Percentiles rank a stretch among this genome's conserved stretches.
Evolutionary conservation across 1,140 invertebrate genomes (phyloP).

Genomic region (Diorhabda elongata): DNA sequence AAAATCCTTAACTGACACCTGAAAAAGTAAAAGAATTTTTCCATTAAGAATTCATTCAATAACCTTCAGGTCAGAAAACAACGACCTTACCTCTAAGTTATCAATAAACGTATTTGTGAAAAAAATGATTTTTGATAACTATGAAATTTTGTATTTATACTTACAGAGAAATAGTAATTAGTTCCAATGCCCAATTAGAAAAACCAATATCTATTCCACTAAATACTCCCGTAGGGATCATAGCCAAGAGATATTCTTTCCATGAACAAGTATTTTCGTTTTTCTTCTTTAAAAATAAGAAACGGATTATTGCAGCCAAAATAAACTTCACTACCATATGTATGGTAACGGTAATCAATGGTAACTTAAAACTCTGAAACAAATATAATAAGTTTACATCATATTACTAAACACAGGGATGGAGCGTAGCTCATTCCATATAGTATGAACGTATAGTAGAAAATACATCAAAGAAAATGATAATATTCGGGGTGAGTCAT

Average conservation of each 20-base stretch:
- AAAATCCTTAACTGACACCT: too few relatives aligned
- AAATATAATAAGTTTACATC: conserved; percentile 29
- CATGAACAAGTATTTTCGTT: conserved; percentile 63
- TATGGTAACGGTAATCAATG: conserved; percentile 76
- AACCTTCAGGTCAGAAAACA: too few relatives aligned
- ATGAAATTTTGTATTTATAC: conserved; percentile 28
- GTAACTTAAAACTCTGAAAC: conserved; percentile 73
- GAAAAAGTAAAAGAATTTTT: too few relatives aligned
- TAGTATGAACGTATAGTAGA: too few relatives aligned
- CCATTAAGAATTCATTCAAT: too few relatives aligned
- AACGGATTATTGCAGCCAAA: conserved; percentile 64
- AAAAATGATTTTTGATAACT: neutral
- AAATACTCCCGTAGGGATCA: conserved; percentile 78
- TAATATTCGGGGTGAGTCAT: too few relatives aligned
- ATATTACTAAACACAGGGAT: neutral
- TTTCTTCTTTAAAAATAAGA: conserved; percentile 57
- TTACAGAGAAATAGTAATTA: conserved; percentile 89
- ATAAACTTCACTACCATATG: conserved; percentile 83
- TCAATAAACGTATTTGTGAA: neutral
- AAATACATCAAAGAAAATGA: too few relatives aligned
- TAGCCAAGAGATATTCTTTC: conserved; percentile 57
- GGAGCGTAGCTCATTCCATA: too few relatives aligned
- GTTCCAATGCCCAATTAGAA: conserved; percentile 93
- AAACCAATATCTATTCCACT: conserved; percentile 95
- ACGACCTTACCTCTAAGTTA: neutral